Percentiles rank a stretch among this genome's conserved stretches.
These are phyloP conservation scores for Nannoperca australis DNA, from an alignment of 2,797 vertebrate species.

Conservation along the genomic window DNA sequence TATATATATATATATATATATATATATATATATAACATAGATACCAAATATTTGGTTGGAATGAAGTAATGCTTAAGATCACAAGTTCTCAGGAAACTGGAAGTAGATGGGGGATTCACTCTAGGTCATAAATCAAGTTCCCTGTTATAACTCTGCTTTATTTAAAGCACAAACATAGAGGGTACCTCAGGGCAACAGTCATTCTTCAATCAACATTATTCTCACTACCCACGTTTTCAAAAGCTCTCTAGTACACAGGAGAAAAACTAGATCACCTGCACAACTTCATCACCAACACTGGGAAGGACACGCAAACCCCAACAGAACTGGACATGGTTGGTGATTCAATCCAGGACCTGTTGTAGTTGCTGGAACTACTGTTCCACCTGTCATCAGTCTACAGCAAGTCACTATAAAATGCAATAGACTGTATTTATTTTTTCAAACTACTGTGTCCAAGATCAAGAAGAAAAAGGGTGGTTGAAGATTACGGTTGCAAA, in stretches of 20 bases:
- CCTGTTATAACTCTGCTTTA: slow-evolving; percentile 76
- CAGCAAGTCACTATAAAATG: background rate
- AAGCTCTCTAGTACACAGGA: background rate
- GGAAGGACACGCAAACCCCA: background rate
- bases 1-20: background rate
- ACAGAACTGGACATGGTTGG: background rate
- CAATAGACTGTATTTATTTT: background rate
- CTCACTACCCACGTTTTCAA: slow-evolving; percentile 7
- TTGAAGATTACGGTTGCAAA: background rate
- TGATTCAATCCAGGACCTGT: background rate
- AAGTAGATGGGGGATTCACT: slow-evolving; percentile 82
- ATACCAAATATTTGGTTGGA: slow-evolving; percentile 15
- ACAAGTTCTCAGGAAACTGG: slow-evolving; percentile 82
- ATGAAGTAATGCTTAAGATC: slow-evolving; percentile 72
- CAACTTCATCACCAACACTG: background rate
- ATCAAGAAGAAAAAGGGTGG: background rate
- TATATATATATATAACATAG: background rate
- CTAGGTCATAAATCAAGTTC: slow-evolving; percentile 85
- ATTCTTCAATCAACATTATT: slow-evolving; percentile 36
- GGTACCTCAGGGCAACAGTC: slow-evolving; percentile 69
- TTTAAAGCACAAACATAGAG: slow-evolving; percentile 69
- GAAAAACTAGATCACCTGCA: background rate
- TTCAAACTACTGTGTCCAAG: background rate
- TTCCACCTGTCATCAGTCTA: slow-evolving; percentile 5
- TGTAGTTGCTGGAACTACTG: background rate